A percentile compares a stretch with the other conserved stretches of the same genome.
Conservation (phyloP, 2,797 vertebrate genomes). For the Champsocephalus gunnari region DNA sequence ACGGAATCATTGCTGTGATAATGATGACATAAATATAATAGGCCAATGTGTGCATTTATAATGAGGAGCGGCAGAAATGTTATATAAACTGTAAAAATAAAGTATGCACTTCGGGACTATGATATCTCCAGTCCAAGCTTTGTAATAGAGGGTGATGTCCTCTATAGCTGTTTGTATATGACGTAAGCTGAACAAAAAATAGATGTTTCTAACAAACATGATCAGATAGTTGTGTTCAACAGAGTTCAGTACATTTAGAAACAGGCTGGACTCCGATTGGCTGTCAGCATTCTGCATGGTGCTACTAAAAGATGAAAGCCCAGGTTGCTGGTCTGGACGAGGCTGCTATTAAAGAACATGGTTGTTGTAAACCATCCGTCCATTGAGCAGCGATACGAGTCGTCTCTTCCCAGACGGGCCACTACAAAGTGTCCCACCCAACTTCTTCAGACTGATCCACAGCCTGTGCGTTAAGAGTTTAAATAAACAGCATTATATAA, state of each 20-base stretch:
- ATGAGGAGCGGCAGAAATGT: no score
- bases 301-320: background rate
- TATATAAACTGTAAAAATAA: background rate
- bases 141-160: background rate
- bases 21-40: no score
- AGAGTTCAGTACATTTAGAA: background rate
- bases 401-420: constrained; percentile 2
- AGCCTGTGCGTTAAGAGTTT: background rate
- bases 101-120: background rate
- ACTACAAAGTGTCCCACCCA: constrained; percentile 15
- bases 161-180: background rate
- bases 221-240: background rate
- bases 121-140: background rate
- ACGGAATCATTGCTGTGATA: constrained; percentile 3
- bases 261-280: background rate
- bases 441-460: constrained; percentile 4
- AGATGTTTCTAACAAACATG: background rate
- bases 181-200: background rate
- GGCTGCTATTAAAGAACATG: background rate
- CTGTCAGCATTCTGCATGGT: background rate
- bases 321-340: background rate
- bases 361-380: constrained; percentile 4
- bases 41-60: no score
- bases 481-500: background rate
- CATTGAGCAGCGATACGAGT: background rate